Evolutionary conservation across 1,140 invertebrate species (phyloP).

Genomic region (Ectropis grisescens): DNA sequence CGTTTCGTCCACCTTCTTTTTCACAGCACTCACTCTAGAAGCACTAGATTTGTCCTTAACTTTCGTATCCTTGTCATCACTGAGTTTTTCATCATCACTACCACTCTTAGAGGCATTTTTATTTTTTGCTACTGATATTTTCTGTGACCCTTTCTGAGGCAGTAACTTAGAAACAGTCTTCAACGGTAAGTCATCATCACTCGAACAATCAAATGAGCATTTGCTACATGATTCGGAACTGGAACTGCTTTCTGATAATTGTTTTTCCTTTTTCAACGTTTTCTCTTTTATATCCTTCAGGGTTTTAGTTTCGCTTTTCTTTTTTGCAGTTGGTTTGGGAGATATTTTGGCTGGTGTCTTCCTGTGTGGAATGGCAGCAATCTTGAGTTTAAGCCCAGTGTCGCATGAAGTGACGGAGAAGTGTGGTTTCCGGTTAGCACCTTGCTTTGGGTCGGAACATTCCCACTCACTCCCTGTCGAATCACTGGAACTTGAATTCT

Average conservation of each 20-base stretch:
- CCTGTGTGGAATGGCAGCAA: constrained; percentile 48
- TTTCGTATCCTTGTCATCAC: constrained; percentile 36
- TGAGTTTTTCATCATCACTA: constrained; percentile 39
- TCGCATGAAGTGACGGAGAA: constrained; percentile 61
- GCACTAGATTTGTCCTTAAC: constrained; percentile 35
- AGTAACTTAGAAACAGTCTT: constrained; percentile 50
- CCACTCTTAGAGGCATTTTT: constrained; percentile 35
- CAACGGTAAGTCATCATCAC: constrained; percentile 55
- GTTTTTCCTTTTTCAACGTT: constrained; percentile 31
- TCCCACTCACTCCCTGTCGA: constrained; percentile 55
- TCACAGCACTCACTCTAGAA: constrained; percentile 36
- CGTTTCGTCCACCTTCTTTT: constrained; percentile 55
- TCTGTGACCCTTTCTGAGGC: constrained; percentile 37
- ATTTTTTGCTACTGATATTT: constrained; percentile 18
- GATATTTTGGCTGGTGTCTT: constrained; percentile 37
- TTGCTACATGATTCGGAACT: constrained; percentile 58
- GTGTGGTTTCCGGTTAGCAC: constrained; percentile 37
- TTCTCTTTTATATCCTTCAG: constrained; percentile 20
- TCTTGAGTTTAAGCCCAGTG: constrained; percentile 56
- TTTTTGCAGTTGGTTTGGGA: constrained; percentile 35
- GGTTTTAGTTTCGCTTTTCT: constrained; percentile 29
- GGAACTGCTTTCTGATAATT: constrained; percentile 43
- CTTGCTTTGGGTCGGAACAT: constrained; percentile 40
- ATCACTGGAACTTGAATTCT: constrained; percentile 47
- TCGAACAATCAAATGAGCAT: constrained; percentile 57